Conservation (phyloP, 2,113 vertebrate species). For the Nerophis lumbriciformis region DNA sequence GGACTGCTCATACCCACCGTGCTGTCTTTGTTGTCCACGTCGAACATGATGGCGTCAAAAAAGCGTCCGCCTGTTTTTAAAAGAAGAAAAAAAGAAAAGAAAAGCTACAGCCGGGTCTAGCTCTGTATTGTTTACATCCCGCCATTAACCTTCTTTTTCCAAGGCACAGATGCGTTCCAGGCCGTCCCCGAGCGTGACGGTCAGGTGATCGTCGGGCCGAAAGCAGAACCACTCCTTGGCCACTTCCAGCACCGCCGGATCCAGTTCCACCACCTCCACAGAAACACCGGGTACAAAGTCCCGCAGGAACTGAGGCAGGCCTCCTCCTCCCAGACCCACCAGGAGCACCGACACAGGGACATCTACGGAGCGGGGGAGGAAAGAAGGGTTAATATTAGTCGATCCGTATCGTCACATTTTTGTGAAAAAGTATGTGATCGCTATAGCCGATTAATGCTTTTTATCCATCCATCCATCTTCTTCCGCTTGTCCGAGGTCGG, state of each 20-base stretch:
- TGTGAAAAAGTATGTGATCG: too few relatives aligned
- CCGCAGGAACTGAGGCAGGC: constrained; percentile 87
- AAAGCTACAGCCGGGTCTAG: background rate
- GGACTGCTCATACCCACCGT: constrained; percentile 92
- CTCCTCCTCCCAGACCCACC: constrained; percentile 90
- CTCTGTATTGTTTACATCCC: background rate
- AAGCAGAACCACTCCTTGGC: constrained; percentile 87
- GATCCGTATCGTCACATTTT: too few relatives aligned
- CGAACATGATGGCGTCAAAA: constrained; percentile 88
- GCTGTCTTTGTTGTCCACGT: constrained; percentile 92
- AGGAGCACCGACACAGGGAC: constrained; percentile 73
- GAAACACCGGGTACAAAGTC: constrained; percentile 77
- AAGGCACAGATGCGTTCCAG: constrained; percentile 76
- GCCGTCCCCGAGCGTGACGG: constrained; percentile 82
- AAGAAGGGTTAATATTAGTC: background rate
- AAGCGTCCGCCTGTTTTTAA: constrained; percentile 57
- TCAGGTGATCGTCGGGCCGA: constrained; percentile 76
- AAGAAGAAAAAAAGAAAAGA: background rate
- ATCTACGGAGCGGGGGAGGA: constrained; percentile 54
- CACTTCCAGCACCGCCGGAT: constrained; percentile 83
- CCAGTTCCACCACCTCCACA: constrained; percentile 85
- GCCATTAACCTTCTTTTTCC: constrained; percentile 73
- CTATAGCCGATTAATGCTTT: too few relatives aligned
- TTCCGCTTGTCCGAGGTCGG: too few relatives aligned
- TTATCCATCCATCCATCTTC: too few relatives aligned